Conservation (phyloP, 2,797 vertebrate genomes). For the Clarias platycephalus region DNA sequence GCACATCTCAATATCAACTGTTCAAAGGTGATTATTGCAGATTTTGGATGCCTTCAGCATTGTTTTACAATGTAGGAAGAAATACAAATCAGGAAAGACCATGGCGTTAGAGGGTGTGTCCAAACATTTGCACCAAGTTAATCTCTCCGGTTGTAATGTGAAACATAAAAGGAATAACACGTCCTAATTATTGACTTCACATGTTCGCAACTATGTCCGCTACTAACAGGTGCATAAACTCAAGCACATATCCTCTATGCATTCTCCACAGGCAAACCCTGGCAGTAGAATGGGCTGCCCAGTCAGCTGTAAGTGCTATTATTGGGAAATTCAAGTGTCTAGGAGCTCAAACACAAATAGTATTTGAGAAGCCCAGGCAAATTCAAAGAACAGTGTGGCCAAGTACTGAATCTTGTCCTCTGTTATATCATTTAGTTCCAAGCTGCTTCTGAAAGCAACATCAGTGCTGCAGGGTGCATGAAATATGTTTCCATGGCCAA, state of each 20-base stretch:
- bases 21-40: too few relatives aligned
- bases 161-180: background rate
- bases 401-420: background rate
- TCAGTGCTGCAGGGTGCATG: too few relatives aligned
- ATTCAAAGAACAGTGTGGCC: background rate
- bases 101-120: too few relatives aligned
- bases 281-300: background rate
- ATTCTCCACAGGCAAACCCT: background rate
- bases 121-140: background rate
- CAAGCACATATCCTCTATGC: background rate
- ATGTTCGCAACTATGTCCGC: background rate
- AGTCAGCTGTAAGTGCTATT: background rate
- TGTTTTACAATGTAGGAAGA: too few relatives aligned
- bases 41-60: too few relatives aligned
- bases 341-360: background rate
- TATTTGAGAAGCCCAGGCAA: background rate
- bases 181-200: background rate
- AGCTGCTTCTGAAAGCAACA: background rate
- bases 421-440: background rate
- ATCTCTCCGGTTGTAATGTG: too few relatives aligned
- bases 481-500: background rate
- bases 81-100: too few relatives aligned
- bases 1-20: too few relatives aligned
- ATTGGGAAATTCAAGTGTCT: background rate
- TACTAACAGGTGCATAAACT: constrained; percentile 4